Base-by-base conservation (phyloP, 1,140 invertebrate genomes). In the Drosophila saltans region DNA sequence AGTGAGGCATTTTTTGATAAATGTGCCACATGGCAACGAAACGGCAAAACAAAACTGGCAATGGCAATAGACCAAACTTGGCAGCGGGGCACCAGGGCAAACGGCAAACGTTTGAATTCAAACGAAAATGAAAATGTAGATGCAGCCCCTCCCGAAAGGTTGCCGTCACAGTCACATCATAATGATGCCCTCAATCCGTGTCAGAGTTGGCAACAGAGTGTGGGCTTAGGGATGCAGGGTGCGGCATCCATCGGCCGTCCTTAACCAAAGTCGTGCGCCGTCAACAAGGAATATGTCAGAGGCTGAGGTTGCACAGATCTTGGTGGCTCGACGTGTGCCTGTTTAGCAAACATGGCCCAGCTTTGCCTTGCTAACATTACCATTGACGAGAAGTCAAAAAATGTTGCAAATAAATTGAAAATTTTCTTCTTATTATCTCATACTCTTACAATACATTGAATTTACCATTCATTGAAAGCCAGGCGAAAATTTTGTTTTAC, bases 211-310 rank as follows among this genome's bases (percentile, higher is more conserved):
- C 48, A 28, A 43, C 68, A 67, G 67, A 67, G 67, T 36, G 67
- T 43, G 30, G 56, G 26, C 30, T 26, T 52, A 26, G 45, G 21
- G 56, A 16, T 21, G 33, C 8, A 21, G 57, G 57, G 33, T 10
- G 57, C 66, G 56, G n/a, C 21, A 26, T 6, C 9, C 16, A 48
- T 21, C 21, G 45, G 39, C 73, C 68, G 76, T 79, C 79, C 82
- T 66, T 72, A 74, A 64, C 43, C 73, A 75, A 89, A 81, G 71
- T 88, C 84, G 84, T 88, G 84, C 80, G 55, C 77, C 84, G 81
- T 80, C 84, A 88, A 88, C 84, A 80, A 88, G 84, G 83, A 86
- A 86, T 86, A 86, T 86, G 84, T 88, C 84, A 88, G 84, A 82
- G 80, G 85, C 83, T 79, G 76, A 64, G 73, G 70, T 76, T 64